These are phyloP conservation scores for Gopherus flavomarginatus DNA, from an alignment of 2,113 vertebrate species.

Conservation along the genomic window DNA sequence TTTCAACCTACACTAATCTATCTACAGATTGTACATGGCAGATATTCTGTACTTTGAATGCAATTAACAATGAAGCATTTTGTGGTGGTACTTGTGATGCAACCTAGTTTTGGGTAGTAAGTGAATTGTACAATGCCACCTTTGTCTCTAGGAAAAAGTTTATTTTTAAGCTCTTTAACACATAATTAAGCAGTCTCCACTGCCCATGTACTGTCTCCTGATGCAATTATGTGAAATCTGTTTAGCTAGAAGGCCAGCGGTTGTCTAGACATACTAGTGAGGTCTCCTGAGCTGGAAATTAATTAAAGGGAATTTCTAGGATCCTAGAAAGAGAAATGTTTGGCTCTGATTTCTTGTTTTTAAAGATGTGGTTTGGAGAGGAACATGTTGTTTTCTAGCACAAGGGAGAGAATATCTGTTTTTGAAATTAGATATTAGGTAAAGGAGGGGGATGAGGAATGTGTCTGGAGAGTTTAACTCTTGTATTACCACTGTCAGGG, in stretches of 20 bases:
- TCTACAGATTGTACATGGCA: neutral
- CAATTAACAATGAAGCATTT: neutral
- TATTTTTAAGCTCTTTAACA: slow-evolving; percentile 28
- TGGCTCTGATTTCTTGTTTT: neutral
- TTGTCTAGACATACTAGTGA: slow-evolving; percentile 46
- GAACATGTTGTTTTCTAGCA: neutral
- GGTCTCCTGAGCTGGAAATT: slow-evolving; percentile 39
- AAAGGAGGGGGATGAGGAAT: neutral
- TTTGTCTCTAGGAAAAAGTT: neutral
- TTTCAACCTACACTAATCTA: neutral
- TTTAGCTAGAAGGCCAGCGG: slow-evolving; percentile 30
- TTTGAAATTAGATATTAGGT: slow-evolving; percentile 16
- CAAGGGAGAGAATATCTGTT: neutral
- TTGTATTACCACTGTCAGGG: neutral
- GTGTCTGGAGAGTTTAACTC: neutral
- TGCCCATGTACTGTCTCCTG: neutral
- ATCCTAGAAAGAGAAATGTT: slow-evolving; percentile 16
- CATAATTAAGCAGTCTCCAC: slow-evolving; percentile 11
- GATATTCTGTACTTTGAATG: neutral
- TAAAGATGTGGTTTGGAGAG: slow-evolving; percentile 46
- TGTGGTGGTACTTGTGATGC: neutral
- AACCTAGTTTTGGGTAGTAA: neutral
- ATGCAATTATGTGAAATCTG: slow-evolving; percentile 29
- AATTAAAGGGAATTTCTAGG: slow-evolving; percentile 16
- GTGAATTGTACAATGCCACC: neutral